Conservation (phyloP, 1,140 invertebrate species). For the Drosophila simulans region DNA sequence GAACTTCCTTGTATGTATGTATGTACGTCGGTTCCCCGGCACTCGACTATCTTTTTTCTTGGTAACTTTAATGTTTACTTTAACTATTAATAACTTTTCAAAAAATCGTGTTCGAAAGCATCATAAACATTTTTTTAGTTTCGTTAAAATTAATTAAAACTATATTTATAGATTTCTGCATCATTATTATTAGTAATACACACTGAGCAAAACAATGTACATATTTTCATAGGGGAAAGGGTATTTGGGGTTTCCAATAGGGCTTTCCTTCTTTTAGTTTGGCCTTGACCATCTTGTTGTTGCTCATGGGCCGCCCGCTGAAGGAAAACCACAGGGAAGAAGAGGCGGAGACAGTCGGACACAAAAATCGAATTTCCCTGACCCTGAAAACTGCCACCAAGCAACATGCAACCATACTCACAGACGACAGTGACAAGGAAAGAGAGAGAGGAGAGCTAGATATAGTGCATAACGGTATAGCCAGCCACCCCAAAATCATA, state of each 20-base stretch:
- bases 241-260: conserved; percentile 1
- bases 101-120: no score
- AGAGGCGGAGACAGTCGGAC: conserved; percentile 21
- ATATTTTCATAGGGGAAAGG: neutral
- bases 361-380: conserved; percentile 78
- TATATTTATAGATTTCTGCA: no score
- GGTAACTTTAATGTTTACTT: no score
- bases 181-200: no score
- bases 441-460: conserved; percentile 29
- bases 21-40: no score
- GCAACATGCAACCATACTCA: conserved; percentile 41
- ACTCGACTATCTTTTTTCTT: no score
- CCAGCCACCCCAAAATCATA: conserved; percentile 47
- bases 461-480: conserved; percentile 71
- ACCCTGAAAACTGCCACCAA: conserved; percentile 73
- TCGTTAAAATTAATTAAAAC: no score
- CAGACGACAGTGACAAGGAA: neutral
- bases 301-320: conserved; percentile 11
- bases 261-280: neutral
- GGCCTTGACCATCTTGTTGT: conserved; percentile 14
- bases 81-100: no score
- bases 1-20: no score
- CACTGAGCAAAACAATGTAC: no score
- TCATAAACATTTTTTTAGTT: no score
- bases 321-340: conserved; percentile 37